Conservation (phyloP, 1,140 invertebrate genomes). For the Ditylenchus dipsaci region DNA sequence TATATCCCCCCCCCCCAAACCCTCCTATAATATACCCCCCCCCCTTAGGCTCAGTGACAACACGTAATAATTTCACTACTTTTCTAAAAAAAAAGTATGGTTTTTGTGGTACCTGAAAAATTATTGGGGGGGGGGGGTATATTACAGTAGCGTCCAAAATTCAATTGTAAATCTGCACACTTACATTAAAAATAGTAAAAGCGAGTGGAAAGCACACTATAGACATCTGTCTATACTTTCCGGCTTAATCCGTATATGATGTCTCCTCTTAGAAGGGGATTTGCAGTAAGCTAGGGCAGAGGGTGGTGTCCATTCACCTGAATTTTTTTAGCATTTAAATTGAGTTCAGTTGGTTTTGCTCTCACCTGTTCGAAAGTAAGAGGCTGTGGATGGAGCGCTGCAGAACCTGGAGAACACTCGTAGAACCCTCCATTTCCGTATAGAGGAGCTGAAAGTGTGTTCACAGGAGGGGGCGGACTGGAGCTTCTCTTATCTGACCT, state of each 20-base stretch:
- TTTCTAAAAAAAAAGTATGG: no score
- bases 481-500: not conserved
- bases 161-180: not conserved
- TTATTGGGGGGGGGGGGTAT: no score
- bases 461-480: not conserved
- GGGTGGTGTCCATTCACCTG: conserved; percentile 12
- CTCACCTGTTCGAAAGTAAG: conserved; percentile 33
- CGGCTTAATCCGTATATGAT: conserved; percentile 34
- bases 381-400: not conserved
- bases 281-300: conserved; percentile 7
- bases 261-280: conserved; percentile 1
- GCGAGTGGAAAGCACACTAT: conserved; percentile 57
- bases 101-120: no score
- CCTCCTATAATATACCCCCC: no score
- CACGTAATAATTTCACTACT: no score
- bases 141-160: no score
- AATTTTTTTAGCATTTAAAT: no score
- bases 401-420: conserved; percentile 13
- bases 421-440: conserved; percentile 6
- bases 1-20: no score
- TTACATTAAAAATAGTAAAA: conserved; percentile 48
- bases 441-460: not conserved
- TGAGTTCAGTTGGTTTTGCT: conserved; percentile 22
- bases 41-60: no score
- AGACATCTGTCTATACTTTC: conserved; percentile 55